Percentiles rank a stretch among this genome's conserved stretches.
phyloP scores from a whole-genome alignment of 2,888 invertebrate species.

The Acanthoscelides obtectus region DNA sequence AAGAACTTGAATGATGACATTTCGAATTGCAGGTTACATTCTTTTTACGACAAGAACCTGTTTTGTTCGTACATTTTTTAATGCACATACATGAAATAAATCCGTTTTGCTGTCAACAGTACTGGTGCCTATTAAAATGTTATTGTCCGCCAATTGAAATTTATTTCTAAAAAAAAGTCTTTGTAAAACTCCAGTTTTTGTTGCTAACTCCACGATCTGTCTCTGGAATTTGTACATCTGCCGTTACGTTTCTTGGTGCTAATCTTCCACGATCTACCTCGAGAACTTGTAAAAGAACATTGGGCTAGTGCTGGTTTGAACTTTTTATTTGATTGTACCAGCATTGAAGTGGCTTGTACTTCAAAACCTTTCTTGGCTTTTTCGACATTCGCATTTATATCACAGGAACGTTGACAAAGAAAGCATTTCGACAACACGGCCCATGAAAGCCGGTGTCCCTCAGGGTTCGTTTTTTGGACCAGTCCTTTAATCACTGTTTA shows the following conservation, averaged over 20 bases:
- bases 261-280: neutral
- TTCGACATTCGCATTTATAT: constrained; percentile 10
- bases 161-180: too few species aligned
- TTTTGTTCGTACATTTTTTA: constrained; percentile 9
- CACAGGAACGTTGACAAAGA: constrained; percentile 5
- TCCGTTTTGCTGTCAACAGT: neutral
- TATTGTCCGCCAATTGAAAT: too few species aligned
- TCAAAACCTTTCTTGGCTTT: constrained; percentile 12
- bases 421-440: too few species aligned
- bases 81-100: too few species aligned
- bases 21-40: constrained; percentile 16
- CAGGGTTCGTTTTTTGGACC: too few species aligned
- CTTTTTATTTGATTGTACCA: constrained; percentile 13
- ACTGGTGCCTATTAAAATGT: neutral
- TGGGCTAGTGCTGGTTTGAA: neutral
- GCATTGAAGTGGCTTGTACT: constrained; percentile 13
- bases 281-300: neutral
- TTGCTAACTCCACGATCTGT: constrained; percentile 12
- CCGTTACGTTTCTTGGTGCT: neutral
- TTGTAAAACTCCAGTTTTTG: constrained; percentile 11
- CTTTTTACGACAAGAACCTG: too few species aligned
- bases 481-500: too few species aligned
- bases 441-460: too few species aligned
- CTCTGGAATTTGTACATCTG: constrained; percentile 10
- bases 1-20: constrained; percentile 12